These are phyloP conservation scores for Muraenolepis orangiensis DNA, from an alignment of 2,797 vertebrate species.

Conservation along the genomic window DNA sequence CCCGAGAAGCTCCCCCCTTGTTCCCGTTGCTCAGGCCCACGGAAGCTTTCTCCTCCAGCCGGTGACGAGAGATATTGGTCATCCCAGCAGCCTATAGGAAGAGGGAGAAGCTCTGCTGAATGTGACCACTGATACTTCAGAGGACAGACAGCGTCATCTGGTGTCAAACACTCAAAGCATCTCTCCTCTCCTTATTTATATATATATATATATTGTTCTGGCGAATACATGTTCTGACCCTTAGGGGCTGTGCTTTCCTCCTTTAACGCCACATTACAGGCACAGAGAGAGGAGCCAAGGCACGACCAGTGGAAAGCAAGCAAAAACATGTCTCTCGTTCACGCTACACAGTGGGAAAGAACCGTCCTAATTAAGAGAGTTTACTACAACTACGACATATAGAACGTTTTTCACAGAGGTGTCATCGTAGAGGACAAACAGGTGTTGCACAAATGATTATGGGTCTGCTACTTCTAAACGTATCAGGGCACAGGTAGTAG, in stretches of 20 bases:
- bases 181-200: too few relatives aligned
- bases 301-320: slow-evolving; percentile 11
- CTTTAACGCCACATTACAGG: slow-evolving; percentile 30
- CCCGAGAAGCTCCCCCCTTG: neutral
- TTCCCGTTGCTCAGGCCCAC: neutral
- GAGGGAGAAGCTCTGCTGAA: slow-evolving; percentile 21
- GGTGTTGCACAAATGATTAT: neutral
- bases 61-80: neutral
- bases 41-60: neutral
- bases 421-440: neutral
- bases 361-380: neutral
- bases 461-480: neutral
- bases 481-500: neutral
- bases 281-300: slow-evolving; percentile 13
- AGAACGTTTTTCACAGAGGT: neutral
- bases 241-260: slow-evolving; percentile 34
- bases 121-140: slow-evolving; percentile 45
- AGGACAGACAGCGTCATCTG: slow-evolving; percentile 65
- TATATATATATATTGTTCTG: too few relatives aligned
- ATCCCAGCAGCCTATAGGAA: neutral
- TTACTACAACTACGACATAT: neutral
- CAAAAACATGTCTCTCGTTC: slow-evolving; percentile 34
- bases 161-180: slow-evolving; percentile 50
- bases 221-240: slow-evolving; percentile 34
- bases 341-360: slow-evolving; percentile 15